Percentiles rank a stretch among this genome's conserved stretches.
Conservation (phyloP, 2,113 vertebrate species). For the Rattus rattus region DNA sequence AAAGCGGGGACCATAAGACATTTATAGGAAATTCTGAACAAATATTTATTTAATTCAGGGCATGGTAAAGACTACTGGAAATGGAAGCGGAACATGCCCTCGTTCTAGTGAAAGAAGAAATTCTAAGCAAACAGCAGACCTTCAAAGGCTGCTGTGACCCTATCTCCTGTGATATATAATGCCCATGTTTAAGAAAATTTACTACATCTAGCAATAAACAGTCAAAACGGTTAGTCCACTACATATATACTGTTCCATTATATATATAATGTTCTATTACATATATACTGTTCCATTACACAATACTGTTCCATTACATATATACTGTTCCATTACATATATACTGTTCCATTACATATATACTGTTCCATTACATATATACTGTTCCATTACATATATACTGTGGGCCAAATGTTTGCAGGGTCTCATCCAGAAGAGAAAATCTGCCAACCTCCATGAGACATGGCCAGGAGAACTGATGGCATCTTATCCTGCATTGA, state of each 20-base stretch:
- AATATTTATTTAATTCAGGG: conserved; percentile 51
- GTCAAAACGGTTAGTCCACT: background rate
- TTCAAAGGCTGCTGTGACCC: conserved; percentile 27
- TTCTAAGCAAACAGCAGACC: conserved; percentile 34
- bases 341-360: too few species aligned
- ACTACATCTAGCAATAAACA: background rate
- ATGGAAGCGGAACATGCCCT: background rate
- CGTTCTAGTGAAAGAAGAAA: background rate
- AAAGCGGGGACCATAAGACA: background rate
- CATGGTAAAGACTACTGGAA: background rate
- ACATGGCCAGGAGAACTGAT: background rate
- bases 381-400: background rate
- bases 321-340: too few species aligned
- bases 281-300: too few species aligned
- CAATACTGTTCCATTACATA: too few species aligned
- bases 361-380: too few species aligned
- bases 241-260: background rate
- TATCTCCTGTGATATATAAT: background rate
- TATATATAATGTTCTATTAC: too few species aligned
- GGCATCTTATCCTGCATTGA: background rate
- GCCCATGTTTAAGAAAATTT: background rate
- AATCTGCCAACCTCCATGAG: background rate
- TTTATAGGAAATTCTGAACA: conserved; percentile 2
- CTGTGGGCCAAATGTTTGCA: background rate
- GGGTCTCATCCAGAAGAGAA: background rate